Conservation (phyloP, 30 jellyfish, hydroid and myxozoan species). For the Rhopilema esculentum region DNA sequence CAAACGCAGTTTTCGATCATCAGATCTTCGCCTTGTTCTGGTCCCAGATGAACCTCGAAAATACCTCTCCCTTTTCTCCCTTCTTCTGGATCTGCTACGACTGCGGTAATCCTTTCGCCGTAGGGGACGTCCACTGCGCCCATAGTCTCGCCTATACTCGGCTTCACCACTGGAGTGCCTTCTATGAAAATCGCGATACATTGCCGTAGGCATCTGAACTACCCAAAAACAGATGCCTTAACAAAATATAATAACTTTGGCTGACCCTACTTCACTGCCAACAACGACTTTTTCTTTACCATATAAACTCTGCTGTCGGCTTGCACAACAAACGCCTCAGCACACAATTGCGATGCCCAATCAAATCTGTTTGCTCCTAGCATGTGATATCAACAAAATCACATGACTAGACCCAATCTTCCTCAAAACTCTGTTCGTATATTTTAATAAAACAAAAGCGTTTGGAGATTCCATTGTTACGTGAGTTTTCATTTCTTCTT, state of each 20-base stretch:
- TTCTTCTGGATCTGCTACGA: conserved; percentile 60
- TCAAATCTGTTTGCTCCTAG: not conserved
- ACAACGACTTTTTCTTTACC: too few relatives aligned
- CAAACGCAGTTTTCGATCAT: conserved; percentile 80
- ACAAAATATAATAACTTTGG: not conserved
- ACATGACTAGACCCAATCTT: not conserved
- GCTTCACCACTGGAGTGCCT: conserved; percentile 58
- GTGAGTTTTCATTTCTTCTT: too few relatives aligned
- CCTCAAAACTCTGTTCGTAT: too few relatives aligned
- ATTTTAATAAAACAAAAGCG: too few relatives aligned
- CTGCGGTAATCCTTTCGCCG: conserved; percentile 60
- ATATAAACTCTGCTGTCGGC: not conserved
- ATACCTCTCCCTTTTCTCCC: conserved; percentile 66
- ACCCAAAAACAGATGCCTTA: not conserved
- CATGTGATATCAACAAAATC: not conserved
- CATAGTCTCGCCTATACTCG: conserved; percentile 22
- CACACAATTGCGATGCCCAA: not conserved
- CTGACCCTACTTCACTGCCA: too few relatives aligned
- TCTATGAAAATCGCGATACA: conserved; percentile 53
- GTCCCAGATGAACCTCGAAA: conserved; percentile 97
- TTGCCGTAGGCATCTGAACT: conserved; percentile 61
- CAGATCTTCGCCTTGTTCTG: conserved; percentile 83
- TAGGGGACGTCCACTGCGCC: conserved; percentile 18
- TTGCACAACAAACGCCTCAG: not conserved
- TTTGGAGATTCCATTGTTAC: too few relatives aligned